These are phyloP conservation scores for Buathra laborator DNA, from an alignment of 2,888 invertebrate species.

Conservation along the genomic window DNA sequence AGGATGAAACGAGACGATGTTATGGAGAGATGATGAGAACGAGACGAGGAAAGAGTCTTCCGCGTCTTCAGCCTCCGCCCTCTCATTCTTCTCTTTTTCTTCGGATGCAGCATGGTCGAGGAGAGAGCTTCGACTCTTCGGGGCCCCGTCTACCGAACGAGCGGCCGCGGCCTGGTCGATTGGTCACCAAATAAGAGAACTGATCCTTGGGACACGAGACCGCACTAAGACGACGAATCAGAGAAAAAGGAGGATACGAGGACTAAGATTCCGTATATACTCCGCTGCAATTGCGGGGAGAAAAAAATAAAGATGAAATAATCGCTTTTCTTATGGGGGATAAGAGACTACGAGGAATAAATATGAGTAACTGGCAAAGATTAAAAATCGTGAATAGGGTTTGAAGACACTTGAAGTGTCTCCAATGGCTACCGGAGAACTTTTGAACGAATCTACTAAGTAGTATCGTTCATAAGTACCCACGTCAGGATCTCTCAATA, in stretches of 20 bases:
- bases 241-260: constrained; percentile 33
- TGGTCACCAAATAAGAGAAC: constrained; percentile 82
- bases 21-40: constrained; percentile 67
- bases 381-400: constrained; percentile 17
- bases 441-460: no score
- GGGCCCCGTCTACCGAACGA: constrained; percentile 25
- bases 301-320: constrained; percentile 36
- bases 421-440: no score
- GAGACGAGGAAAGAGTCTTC: constrained; percentile 62
- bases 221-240: constrained; percentile 37
- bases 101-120: constrained; percentile 43
- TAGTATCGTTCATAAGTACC: no score
- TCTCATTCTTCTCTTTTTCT: constrained; percentile 55
- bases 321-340: constrained; percentile 28
- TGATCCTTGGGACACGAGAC: constrained; percentile 68
- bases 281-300: constrained; percentile 10
- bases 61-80: constrained; percentile 56
- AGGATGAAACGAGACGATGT: constrained; percentile 27
- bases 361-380: constrained; percentile 46
- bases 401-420: constrained; percentile 40
- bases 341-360: constrained; percentile 19
- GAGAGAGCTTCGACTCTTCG: constrained; percentile 20
- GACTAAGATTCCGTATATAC: constrained; percentile 4
- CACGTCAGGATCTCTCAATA: no score
- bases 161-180: constrained; percentile 67